Evolutionary conservation across 2,113 vertebrate genomes (phyloP).

Genomic region (Corythoichthys intestinalis): DNA sequence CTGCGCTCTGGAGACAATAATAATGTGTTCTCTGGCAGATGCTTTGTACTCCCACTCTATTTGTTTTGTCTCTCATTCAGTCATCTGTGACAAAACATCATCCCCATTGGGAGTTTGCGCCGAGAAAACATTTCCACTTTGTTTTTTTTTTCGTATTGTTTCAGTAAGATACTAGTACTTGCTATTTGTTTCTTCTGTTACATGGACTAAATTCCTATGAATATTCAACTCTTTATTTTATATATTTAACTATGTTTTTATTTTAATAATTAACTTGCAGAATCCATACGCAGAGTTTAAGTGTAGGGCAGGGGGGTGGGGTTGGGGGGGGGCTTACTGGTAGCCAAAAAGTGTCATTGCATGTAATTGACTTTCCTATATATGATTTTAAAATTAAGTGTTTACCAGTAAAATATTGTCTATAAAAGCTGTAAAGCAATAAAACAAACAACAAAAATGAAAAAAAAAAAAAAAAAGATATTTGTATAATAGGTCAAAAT

Average conservation of each 20-base stretch:
- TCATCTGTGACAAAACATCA: conserved; percentile 34
- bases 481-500: too few species aligned
- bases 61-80: conserved; percentile 48
- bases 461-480: too few species aligned
- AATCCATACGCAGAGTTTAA: too few species aligned
- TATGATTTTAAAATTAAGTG: too few species aligned
- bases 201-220: background rate
- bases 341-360: too few species aligned
- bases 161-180: background rate
- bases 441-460: too few species aligned
- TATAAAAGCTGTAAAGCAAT: too few species aligned
- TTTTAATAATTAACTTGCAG: background rate
- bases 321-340: too few species aligned
- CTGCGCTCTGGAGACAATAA: conserved; percentile 42
- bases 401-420: too few species aligned
- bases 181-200: background rate
- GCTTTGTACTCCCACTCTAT: conserved; percentile 36
- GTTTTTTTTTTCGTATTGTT: conserved; percentile 4
- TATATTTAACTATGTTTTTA: background rate
- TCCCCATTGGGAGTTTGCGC: conserved; percentile 22
- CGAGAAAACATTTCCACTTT: conserved; percentile 17
- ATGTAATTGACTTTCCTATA: too few species aligned
- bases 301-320: too few species aligned
- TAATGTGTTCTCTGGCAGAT: conserved; percentile 27
- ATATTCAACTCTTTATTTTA: background rate